Base-by-base conservation (phyloP, 2,113 vertebrate species). In the Ancistrus triradiatus region DNA sequence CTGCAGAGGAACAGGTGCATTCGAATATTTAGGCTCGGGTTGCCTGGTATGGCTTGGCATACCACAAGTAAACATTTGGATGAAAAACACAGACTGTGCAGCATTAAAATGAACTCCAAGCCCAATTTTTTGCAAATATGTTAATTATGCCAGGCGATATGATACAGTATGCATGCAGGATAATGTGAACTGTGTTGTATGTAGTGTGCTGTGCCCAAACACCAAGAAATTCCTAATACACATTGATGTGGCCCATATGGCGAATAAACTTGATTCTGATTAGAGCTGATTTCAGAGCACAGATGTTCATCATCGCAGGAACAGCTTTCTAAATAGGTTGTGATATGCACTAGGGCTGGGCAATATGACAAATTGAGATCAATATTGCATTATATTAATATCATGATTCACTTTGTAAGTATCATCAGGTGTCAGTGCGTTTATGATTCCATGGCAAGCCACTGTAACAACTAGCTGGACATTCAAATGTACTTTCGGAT, bases 1-100 rank as follows among this genome's bases (percentile, higher is more conserved):
- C 96, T 99, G 74, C 7, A 66, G 78, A 24, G 73, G 66, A 21
- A 65, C 50, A 44, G 43, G 2, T 50, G 38, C 33, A 13, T 59
- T 1, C 40, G 14, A 66, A 25, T 11, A 22, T 7, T 31, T 51
- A 35, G 6, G 7, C 2, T 10, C 17, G 14, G 18, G 3, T n/a
- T n/a, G n/a, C n/a, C n/a, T n/a, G n/a, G n/a, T n/a, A n/a, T n/a
- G n/a, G n/a, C n/a, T n/a, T n/a, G n/a, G n/a, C n/a, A n/a, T n/a
- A n/a, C n/a, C n/a, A n/a, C n/a, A n/a, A n/a, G n/a, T n/a, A n/a
- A n/a, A n/a, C n/a, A n/a, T n/a, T n/a, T n/a, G n/a, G n/a, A n/a
- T n/a, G n/a, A n/a, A n/a, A n/a, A n/a, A n/a, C n/a, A n/a, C n/a
- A n/a, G n/a, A n/a, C n/a, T n/a, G n/a, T n/a, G n/a, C n/a, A n/a